These are phyloP conservation scores for Rhingia campestris DNA, from an alignment of 2,888 invertebrate genomes.

Conservation along the genomic window DNA sequence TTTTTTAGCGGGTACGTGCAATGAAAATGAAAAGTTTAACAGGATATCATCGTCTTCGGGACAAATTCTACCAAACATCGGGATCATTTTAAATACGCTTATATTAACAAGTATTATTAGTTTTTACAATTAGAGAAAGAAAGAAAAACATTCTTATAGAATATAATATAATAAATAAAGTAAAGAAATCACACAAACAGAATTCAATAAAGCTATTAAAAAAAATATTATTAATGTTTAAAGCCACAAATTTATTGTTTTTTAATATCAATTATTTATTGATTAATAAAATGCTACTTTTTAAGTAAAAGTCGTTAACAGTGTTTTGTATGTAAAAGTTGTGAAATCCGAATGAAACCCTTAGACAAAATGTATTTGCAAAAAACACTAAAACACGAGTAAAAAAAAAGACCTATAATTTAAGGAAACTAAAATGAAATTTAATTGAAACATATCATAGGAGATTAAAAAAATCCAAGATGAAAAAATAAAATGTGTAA, in stretches of 20 bases:
- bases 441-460: slow-evolving; percentile 67
- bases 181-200: slow-evolving; percentile 33
- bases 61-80: slow-evolving; percentile 48
- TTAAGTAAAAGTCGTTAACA: slow-evolving; percentile 36
- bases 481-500: slow-evolving; percentile 24
- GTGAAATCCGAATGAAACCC: slow-evolving; percentile 47
- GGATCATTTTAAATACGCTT: slow-evolving; percentile 69
- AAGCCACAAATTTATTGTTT: slow-evolving; percentile 37
- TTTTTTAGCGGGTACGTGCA: slow-evolving; percentile 68
- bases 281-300: slow-evolving; percentile 9
- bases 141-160: slow-evolving; percentile 50
- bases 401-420: background rate
- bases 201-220: slow-evolving; percentile 25
- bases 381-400: slow-evolving; percentile 45
- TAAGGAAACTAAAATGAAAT: slow-evolving; percentile 54
- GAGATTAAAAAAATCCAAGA: slow-evolving; percentile 24
- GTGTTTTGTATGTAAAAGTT: slow-evolving; percentile 30
- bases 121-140: slow-evolving; percentile 59
- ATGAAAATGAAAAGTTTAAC: slow-evolving; percentile 70
- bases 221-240: slow-evolving; percentile 28
- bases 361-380: slow-evolving; percentile 45
- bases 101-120: slow-evolving; percentile 68
- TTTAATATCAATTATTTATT: background rate
- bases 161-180: slow-evolving; percentile 29
- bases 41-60: slow-evolving; percentile 73